Evolutionary conservation across 2,113 vertebrate genomes (phyloP).

Genomic region (Pica pica): DNA sequence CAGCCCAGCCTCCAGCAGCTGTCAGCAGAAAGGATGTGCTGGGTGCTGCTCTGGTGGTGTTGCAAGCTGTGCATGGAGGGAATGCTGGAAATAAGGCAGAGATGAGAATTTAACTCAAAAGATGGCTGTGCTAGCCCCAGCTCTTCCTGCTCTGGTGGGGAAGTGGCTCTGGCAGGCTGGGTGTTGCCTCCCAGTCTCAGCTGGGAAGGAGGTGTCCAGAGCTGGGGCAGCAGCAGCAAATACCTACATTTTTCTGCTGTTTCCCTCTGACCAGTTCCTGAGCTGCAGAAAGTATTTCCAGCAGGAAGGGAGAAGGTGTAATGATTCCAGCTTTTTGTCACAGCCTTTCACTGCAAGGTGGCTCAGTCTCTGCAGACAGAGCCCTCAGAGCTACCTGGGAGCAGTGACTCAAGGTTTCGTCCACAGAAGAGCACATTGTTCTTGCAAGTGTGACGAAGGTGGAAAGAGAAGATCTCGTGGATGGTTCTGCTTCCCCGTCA

Average conservation of each 20-base stretch:
- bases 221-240: not conserved
- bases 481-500: not conserved
- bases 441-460: not conserved
- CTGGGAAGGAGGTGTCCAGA: not conserved
- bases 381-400: accelerated
- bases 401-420: not conserved
- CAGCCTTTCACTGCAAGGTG: not conserved
- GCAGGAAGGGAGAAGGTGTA: not conserved
- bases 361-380: not conserved
- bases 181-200: not conserved
- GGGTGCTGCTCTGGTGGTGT: not conserved
- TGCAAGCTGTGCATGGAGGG: not conserved
- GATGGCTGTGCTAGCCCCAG: not conserved
- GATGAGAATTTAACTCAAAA: not conserved
- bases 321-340: not conserved
- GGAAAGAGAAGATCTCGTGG: not conserved
- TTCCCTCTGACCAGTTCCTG: not conserved
- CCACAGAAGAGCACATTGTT: accelerated
- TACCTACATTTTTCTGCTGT: not conserved
- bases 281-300: not conserved
- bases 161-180: not conserved
- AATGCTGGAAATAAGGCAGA: not conserved
- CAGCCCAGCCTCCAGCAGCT: not conserved
- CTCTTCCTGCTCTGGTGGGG: not conserved
- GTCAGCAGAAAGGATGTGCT: not conserved